Base-by-base conservation (phyloP, 1,140 invertebrate genomes). In the Drosophila sulfurigaster region DNA sequence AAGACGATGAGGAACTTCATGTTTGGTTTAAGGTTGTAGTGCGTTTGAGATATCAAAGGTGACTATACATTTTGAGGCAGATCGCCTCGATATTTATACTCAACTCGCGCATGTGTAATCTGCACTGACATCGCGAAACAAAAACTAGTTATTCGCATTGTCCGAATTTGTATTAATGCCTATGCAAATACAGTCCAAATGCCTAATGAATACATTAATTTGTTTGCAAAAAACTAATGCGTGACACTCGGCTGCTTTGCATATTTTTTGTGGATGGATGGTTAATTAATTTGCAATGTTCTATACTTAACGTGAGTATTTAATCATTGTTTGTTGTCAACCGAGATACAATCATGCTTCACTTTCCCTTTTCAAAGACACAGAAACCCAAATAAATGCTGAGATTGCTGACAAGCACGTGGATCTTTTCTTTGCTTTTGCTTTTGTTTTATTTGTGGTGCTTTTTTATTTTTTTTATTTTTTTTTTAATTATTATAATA, bases 1-100 rank as follows among this genome's bases (percentile, higher is more conserved):
- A 54, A 66, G 43, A 76, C 64, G 52, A 77, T 72, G 35, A 81
- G 43, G 76, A 81, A 76, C 69, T 82, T 85, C 79, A 86, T 89
- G 52, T 67, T 85, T 67, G 49, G 67, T 25, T 16, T 8, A 11
- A 16, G 5, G 3, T 25, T 20, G 49, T 56, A 63, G 41, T 25
- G 6, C 20, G 10, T 28, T 63, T 56, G 30, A 60, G 43, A 46
- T 16, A 30, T 60, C 58, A 46, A 60, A 60, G 43, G 43, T 48
- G n/a, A 56, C 52, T 35, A 56, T 56, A 35, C 52, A 45, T 16
- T 56, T 56, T 38, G 52, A 13, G 8, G 1, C 52, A 48, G 16
- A 10, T 59, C 10, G 8, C 4, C n/a, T n/a, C 46, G 16, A 16
- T 48, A 48, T 48, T 48, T 48, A 48, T 48, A 43, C 11, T 6